A percentile compares a stretch with the other conserved stretches of the same genome.
Evolutionary conservation across 2,888 invertebrate genomes (phyloP).

Genomic region (Pristionchus exspectatus): DNA sequence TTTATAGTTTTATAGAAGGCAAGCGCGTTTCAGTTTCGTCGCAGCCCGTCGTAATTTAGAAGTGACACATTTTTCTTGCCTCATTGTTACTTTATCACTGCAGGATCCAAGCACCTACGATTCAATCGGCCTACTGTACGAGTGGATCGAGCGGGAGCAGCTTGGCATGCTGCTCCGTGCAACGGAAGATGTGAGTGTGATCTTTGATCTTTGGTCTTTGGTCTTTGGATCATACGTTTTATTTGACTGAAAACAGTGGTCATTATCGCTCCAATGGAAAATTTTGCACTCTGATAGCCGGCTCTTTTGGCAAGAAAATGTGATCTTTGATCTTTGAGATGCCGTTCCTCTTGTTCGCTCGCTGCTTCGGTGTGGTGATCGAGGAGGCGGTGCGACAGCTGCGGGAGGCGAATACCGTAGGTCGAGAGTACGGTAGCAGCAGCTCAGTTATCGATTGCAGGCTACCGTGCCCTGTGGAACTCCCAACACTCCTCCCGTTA

Average conservation of each 20-base stretch:
- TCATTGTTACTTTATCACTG: no score
- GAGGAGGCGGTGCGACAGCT: neutral
- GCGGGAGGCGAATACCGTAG: neutral
- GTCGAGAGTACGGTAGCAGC: neutral
- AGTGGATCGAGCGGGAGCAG: neutral
- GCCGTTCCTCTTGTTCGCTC: neutral
- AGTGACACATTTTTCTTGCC: no score
- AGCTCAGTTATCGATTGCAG: neutral
- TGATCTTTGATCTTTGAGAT: neutral
- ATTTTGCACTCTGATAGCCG: no score
- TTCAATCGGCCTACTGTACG: neutral
- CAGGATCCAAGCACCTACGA: neutral
- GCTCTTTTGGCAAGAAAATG: neutral
- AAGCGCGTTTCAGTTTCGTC: no score
- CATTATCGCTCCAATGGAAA: no score
- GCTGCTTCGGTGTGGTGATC: neutral
- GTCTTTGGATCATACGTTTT: no score
- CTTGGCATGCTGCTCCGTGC: neutral
- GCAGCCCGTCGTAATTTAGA: no score
- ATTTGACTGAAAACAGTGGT: no score
- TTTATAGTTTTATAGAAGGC: no score
- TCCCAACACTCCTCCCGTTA: neutral
- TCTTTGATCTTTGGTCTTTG: slow-evolving; percentile 1
- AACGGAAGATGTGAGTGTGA: neutral
- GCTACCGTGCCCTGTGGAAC: neutral